Conservation (phyloP, 2,113 vertebrate genomes). For the Gorilla gorilla region DNA sequence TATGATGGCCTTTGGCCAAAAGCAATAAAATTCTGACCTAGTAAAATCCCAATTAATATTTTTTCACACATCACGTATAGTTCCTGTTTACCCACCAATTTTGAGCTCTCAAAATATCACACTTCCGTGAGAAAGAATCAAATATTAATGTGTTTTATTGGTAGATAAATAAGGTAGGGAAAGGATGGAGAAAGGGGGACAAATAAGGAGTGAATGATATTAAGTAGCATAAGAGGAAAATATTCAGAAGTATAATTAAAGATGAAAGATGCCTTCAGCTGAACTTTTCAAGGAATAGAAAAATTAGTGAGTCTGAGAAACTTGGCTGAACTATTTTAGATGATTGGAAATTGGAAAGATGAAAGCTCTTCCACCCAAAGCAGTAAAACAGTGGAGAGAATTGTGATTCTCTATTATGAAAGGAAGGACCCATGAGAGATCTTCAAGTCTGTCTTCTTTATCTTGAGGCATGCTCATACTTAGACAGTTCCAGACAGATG, state of each 20-base stretch:
- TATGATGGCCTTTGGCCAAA: constrained; percentile 45
- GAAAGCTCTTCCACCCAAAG: constrained; percentile 24
- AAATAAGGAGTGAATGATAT: background rate
- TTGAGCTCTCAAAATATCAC: constrained; percentile 29
- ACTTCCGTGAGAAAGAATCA: background rate
- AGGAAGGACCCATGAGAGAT: background rate
- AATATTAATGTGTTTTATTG: background rate
- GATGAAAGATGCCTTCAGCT: constrained; percentile 19
- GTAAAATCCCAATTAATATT: constrained; percentile 33
- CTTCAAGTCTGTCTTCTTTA: background rate
- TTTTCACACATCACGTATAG: background rate
- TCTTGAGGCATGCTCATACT: background rate
- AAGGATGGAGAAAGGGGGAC: background rate
- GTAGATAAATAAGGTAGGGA: background rate
- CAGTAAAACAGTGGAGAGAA: background rate
- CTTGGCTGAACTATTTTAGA: background rate
- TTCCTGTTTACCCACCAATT: constrained; percentile 12
- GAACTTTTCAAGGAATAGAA: constrained; percentile 4
- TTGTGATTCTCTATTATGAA: background rate
- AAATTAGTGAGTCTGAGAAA: constrained; percentile 8
- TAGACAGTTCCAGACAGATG: background rate
- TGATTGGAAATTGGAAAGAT: constrained; percentile 6
- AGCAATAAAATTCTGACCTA: constrained; percentile 27
- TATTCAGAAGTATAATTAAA: constrained; percentile 41
- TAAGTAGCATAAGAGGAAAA: background rate